Evolutionary conservation across 2,888 invertebrate genomes (phyloP), one percentile per base, ranked within the genome.

Genomic region (Drosophila ezoana): DNA sequence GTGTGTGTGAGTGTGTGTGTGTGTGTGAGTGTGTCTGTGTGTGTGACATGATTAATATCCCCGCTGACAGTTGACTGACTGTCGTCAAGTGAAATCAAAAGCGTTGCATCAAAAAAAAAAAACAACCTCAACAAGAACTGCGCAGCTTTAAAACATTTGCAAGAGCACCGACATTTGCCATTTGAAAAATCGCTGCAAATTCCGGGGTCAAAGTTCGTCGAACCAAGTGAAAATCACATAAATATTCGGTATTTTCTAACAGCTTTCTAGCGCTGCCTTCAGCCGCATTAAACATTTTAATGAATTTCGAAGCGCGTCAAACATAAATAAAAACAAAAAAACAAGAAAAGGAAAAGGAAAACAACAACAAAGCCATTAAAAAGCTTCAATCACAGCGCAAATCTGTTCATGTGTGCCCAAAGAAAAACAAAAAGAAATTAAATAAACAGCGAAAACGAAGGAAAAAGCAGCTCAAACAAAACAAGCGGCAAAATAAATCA

Each of bases 31-130:
- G 70, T 48, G 53, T 59, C 52, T 71, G 64, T 65, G 65, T 62
- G 61, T 66, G 62, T 90, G 90, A 90, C 90, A 90, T 90, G 90
- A 90, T 90, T 90, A 90, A 90, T 90, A 77, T 76, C 69, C 75
- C 78, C 86, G 90, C 88, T 90, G 90, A 90, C 90, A 89, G 87
- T 84, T 79, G 85, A 86, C 89, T 87, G 85, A 87, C 81, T 87
- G 69, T 80, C 81, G 76, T 86, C 87, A 83, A 83, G 81, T 88
- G 84, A 83, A 83, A 83, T 86, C 88, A 86, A 86, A 83, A 86
- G 83, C 86, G 73, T 53, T 48, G 61, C 54, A 45, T 35, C 40
- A 32, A 16, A 11, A 9, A 11, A 33, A 43, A 44, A 59, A 67
- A 61, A 47, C 45, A 72, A 37, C 54, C 51, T 54, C 23, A 23